Evolutionary conservation across 2,888 invertebrate species (phyloP), one percentile per base, ranked within the genome.

Genomic region (Andrena trimmerana): DNA sequence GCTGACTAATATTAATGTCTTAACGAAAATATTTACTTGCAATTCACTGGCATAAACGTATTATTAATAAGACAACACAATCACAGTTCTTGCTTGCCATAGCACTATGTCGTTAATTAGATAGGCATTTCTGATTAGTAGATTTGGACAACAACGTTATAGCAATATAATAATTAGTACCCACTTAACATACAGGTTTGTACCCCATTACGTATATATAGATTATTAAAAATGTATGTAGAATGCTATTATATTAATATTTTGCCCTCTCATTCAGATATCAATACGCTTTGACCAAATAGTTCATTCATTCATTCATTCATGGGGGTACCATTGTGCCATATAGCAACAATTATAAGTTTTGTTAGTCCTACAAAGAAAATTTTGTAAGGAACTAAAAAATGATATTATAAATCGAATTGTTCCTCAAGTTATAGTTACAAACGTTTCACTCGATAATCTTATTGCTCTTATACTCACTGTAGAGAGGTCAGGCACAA

Each of bases 401-500:
- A 20, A 8, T 83, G 62, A 85, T 87, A 89, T 84, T 87, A 88
- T 79, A 87, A 88, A 85, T 87, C 72, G 81, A 84, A 84, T 89
- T 80, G 80, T 86, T 90, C 86, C 89, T 90, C 89, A 89, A 92
- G 90, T 92, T 92, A 92, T 90, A 89, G 91, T 91, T 90, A 90
- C 92, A 93, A 93, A 92, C 91, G 91, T 92, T 92, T 92, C 94
- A 94, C 93, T 94, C 94, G 91, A 92, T 91, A 94, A 91, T 91
- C 89, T 92, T 88, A 90, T 89, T 91, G 87, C 87, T 85, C 84
- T 89, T 88, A 92, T 95, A 95, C 95, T 95, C 94, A 95, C 95
- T 94, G 94, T 94, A 92, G 93, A 91, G 91, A 94, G 93, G 91
- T 94, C 94, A 91, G 94, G 94, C 91, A 94, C 94, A 94, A 94